Percentiles rank a stretch among this genome's conserved stretches.
Evolutionary conservation across 1,140 invertebrate species (phyloP).

Genomic region (Bombus sylvicola): DNA sequence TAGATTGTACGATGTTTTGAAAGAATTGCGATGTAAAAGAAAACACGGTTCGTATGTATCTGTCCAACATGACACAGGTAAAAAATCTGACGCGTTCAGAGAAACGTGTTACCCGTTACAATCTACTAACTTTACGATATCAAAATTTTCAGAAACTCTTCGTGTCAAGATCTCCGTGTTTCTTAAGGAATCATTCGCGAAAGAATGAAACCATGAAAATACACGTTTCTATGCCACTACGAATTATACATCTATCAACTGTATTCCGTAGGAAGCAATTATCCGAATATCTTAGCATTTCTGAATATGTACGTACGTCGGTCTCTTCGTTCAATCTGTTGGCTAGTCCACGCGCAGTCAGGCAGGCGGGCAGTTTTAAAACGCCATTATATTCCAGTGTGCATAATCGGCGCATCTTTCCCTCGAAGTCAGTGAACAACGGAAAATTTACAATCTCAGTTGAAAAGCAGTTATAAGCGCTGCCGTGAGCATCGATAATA

Average conservation of each 20-base stretch:
- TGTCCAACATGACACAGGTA: too few species aligned
- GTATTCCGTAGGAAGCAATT: not conserved
- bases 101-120: too few species aligned
- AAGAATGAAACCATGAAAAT: too few species aligned
- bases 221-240: too few species aligned
- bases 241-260: slow-evolving; percentile 5
- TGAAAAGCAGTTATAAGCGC: slow-evolving; percentile 58
- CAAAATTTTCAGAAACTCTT: too few species aligned
- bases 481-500: slow-evolving; percentile 66
- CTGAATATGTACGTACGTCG: not conserved
- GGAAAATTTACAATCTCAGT: slow-evolving; percentile 53
- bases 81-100: too few species aligned
- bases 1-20: too few species aligned
- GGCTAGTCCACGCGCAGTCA: not conserved
- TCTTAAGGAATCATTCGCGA: too few species aligned
- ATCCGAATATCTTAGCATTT: slow-evolving; percentile 28
- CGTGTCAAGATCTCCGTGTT: too few species aligned
- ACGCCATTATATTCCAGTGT: slow-evolving; percentile 31
- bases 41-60: too few species aligned
- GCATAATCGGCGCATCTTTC: slow-evolving; percentile 44
- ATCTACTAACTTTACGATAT: too few species aligned
- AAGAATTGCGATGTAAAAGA: too few species aligned
- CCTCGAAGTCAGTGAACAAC: slow-evolving; percentile 45
- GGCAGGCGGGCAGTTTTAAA: not conserved
- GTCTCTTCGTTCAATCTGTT: not conserved